phyloP scores from a whole-genome alignment of 2,113 vertebrate genomes.

The Dromas ardeola region DNA sequence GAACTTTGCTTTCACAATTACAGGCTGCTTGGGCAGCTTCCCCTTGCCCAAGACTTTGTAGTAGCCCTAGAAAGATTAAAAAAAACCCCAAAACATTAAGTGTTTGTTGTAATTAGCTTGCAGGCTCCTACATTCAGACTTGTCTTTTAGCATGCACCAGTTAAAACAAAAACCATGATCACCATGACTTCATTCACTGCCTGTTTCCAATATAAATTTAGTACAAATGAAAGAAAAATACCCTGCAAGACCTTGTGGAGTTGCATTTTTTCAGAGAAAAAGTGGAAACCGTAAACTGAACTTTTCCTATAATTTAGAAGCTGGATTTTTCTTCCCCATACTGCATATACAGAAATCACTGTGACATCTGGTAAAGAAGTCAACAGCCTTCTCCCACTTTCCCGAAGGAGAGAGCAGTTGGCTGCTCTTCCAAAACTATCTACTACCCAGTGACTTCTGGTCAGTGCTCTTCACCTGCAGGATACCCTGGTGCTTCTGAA shows the following conservation, averaged over 20 bases:
- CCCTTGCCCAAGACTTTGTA: constrained; percentile 93
- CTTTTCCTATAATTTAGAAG: neutral
- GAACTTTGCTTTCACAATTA: constrained; percentile 94
- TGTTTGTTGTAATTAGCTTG: neutral
- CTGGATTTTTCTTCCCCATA: too few relatives aligned
- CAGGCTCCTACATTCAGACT: neutral
- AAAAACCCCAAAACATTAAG: neutral
- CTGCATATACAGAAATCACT: neutral
- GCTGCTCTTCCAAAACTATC: neutral
- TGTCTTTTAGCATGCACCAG: neutral
- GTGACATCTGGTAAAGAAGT: neutral
- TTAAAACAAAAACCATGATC: neutral
- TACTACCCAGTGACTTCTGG: neutral
- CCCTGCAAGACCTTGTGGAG: neutral
- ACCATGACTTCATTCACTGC: neutral
- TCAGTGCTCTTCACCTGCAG: neutral
- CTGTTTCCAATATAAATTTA: neutral
- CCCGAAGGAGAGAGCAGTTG: neutral
- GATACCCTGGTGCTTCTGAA: neutral
- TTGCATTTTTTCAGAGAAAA: neutral
- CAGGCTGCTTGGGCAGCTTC: constrained; percentile 90
- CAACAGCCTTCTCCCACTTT: neutral
- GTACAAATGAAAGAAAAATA: neutral
- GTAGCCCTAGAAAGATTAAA: constrained; percentile 77
- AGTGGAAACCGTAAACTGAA: neutral